A percentile compares a stretch with the other conserved stretches of the same genome.
Conservation (phyloP, 2,888 invertebrate species). For the Ferdinandea cuprea region DNA sequence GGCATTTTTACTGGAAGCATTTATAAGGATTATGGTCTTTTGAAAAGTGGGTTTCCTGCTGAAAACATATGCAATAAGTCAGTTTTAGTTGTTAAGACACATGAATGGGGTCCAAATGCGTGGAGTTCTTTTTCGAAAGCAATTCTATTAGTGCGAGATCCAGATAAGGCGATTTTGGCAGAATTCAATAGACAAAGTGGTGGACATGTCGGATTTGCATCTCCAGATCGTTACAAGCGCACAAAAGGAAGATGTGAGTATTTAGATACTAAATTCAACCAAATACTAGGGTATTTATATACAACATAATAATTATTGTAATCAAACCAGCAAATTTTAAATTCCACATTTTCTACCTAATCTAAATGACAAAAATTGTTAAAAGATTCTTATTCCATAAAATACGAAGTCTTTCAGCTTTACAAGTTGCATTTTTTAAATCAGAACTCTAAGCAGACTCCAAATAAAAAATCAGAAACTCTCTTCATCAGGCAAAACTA, state of each 20-base stretch:
- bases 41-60: conserved; percentile 91
- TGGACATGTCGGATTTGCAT: conserved; percentile 91
- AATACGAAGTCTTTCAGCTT: no score
- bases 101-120: conserved; percentile 87
- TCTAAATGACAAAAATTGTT: no score
- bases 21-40: conserved; percentile 91
- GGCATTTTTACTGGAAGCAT: conserved; percentile 91
- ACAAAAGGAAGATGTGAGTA: conserved; percentile 86
- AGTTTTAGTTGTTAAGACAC: conserved; percentile 91
- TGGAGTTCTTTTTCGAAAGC: conserved; percentile 86
- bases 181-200: conserved; percentile 92
- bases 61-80: conserved; percentile 90
- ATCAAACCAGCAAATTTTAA: no score
- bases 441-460: no score
- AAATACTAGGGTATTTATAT: no score
- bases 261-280: neutral
- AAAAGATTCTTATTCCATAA: no score
- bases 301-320: no score
- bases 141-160: conserved; percentile 88
- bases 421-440: no score
- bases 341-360: no score
- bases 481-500: no score
- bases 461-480: no score
- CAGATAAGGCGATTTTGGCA: conserved; percentile 87
- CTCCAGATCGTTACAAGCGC: conserved; percentile 86